phyloP scores from a whole-genome alignment of 2,113 vertebrate genomes.

The Marmota flaviventris region DNA sequence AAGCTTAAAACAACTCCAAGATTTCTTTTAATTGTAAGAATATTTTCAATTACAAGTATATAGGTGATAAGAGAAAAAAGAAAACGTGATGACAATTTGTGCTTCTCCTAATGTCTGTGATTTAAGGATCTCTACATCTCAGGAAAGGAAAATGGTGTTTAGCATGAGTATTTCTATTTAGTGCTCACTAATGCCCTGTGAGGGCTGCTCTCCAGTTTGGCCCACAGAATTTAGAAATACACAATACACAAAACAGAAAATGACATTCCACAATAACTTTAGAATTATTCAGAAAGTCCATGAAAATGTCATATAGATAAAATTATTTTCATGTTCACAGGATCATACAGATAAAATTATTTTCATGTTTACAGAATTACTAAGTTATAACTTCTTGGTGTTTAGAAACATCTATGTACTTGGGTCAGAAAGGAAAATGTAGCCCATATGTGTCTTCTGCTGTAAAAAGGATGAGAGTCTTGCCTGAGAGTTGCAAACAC shows the following conservation, averaged over 20 bases:
- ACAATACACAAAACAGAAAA: slow-evolving; percentile 2
- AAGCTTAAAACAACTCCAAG: slow-evolving; percentile 11
- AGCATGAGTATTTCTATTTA: not conserved
- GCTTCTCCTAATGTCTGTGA: not conserved
- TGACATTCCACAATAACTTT: not conserved
- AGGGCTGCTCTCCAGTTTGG: not conserved
- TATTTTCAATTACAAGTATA: not conserved
- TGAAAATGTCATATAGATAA: not conserved
- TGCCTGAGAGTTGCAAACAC: not conserved
- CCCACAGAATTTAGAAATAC: not conserved
- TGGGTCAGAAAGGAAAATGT: not conserved
- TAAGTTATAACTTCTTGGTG: not conserved
- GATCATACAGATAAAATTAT: not conserved
- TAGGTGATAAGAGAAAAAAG: not conserved
- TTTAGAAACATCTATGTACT: not conserved
- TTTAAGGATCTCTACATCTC: not conserved
- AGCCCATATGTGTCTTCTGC: not conserved
- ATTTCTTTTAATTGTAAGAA: slow-evolving; percentile 31
- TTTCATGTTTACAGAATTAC: not conserved
- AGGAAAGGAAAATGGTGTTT: not conserved
- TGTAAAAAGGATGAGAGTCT: not conserved
- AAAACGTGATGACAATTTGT: not conserved
- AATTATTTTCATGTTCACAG: not conserved
- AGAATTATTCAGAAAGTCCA: slow-evolving; percentile 5
- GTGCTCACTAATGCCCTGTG: not conserved